Evolutionary conservation across 1,140 invertebrate species (phyloP).

Genomic region (Leguminivora glycinivorella): DNA sequence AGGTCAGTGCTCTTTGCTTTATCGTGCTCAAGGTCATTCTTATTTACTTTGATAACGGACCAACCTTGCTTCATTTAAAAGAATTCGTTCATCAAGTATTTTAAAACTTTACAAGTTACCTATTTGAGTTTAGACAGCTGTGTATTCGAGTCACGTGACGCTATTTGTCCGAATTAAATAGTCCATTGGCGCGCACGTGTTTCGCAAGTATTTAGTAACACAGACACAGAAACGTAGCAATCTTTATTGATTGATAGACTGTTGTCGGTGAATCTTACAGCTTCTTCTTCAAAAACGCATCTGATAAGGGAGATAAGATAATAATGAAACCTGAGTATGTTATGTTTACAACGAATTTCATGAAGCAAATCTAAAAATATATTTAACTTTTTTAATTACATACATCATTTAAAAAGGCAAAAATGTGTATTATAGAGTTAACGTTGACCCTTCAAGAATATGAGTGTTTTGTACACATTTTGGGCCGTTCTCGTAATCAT

Average conservation of each 20-base stretch:
- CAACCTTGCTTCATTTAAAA: slow-evolving; percentile 29
- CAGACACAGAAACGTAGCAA: background rate
- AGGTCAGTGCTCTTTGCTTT: slow-evolving; percentile 78
- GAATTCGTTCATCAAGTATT: background rate
- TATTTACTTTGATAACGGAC: slow-evolving; percentile 71
- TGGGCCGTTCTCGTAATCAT: background rate
- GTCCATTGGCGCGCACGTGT: slow-evolving; percentile 18
- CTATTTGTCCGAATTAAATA: slow-evolving; percentile 22
- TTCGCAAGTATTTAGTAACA: slow-evolving; percentile 15
- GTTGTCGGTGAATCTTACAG: background rate
- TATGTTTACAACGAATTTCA: background rate
- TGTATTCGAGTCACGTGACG: slow-evolving; percentile 24
- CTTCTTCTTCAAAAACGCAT: background rate
- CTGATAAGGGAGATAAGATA: slow-evolving; percentile 16
- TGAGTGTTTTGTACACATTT: background rate
- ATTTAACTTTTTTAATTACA: background rate
- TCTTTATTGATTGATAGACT: slow-evolving; percentile 21
- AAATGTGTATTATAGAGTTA: no score
- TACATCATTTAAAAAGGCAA: no score
- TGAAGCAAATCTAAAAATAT: background rate
- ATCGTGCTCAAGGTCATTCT: slow-evolving; percentile 63
- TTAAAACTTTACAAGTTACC: background rate
- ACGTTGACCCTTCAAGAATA: no score
- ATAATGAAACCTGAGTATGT: background rate
- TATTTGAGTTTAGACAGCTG: background rate